Conservation (phyloP, 2,113 vertebrate species). For the Sylvietta virens region DNA sequence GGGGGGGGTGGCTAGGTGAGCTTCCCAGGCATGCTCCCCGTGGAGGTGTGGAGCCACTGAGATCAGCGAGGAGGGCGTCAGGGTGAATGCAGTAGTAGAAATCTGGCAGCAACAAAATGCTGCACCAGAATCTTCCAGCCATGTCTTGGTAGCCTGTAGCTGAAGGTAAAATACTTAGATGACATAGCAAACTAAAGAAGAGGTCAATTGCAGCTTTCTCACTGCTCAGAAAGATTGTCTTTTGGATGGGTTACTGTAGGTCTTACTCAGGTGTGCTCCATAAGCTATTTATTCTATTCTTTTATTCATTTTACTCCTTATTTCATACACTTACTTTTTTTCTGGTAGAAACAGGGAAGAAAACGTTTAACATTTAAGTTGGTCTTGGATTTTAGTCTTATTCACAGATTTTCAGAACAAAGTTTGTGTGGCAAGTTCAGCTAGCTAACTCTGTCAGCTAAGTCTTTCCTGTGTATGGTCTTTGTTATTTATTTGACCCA, state of each 20-base stretch:
- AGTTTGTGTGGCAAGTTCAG: not conserved
- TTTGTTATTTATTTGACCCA: not conserved
- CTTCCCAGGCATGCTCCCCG: not conserved
- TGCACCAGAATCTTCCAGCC: not conserved
- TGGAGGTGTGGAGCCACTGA: not conserved
- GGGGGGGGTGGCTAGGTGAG: not conserved
- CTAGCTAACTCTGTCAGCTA: not conserved
- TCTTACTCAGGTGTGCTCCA: not conserved
- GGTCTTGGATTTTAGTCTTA: not conserved
- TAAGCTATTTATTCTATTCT: not conserved
- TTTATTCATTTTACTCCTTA: not conserved
- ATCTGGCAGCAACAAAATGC: not conserved
- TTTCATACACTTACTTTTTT: not conserved
- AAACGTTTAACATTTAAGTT: not conserved
- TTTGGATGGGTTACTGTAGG: not conserved
- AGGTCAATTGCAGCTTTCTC: not conserved
- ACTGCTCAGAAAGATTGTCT: not conserved
- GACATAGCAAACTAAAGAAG: not conserved
- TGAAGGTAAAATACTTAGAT: not conserved
- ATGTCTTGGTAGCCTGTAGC: not conserved
- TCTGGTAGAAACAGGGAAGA: not conserved
- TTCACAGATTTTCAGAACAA: not conserved
- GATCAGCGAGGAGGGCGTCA: rapidly evolving
- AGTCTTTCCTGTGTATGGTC: not conserved
- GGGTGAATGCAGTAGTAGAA: not conserved